Evolutionary conservation across 2,113 vertebrate genomes (phyloP).

Genomic region (Prinia subflava): DNA sequence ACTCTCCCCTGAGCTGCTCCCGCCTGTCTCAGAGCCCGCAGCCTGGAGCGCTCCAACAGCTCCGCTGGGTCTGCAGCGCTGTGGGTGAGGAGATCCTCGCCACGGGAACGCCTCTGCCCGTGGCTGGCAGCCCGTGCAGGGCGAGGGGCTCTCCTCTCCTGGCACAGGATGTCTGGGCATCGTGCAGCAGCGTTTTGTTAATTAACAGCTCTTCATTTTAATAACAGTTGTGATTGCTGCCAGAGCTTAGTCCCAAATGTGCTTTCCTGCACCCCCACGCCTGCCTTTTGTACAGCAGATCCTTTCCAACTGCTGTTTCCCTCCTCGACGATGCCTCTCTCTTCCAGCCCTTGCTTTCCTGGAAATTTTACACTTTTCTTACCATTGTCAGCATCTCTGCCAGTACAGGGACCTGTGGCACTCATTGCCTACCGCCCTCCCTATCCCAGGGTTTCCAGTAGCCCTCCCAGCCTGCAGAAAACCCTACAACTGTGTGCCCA

Average conservation of each 20-base stretch:
- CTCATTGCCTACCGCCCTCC: background rate
- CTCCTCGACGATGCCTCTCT: background rate
- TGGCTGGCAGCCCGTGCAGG: accelerated
- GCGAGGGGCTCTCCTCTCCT: background rate
- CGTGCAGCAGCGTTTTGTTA: background rate
- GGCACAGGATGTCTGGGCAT: background rate
- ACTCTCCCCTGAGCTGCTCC: background rate
- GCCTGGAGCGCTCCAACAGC: background rate
- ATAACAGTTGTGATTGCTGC: background rate
- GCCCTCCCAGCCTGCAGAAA: background rate
- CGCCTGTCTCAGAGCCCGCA: background rate
- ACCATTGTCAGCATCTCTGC: background rate
- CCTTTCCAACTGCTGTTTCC: background rate
- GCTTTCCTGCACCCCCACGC: background rate
- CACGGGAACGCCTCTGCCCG: background rate
- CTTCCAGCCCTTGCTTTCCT: background rate
- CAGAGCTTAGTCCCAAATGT: background rate
- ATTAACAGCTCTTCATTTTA: constrained; percentile 11
- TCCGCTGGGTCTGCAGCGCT: background rate
- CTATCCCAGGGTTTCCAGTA: background rate
- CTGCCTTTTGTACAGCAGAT: background rate
- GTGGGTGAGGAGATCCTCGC: background rate
- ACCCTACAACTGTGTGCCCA: background rate
- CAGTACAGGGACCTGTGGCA: background rate
- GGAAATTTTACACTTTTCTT: background rate